Evolutionary conservation across 2,113 vertebrate genomes (phyloP), one percentile per base, ranked within the genome.

Genomic region (Clarias magur): DNA sequence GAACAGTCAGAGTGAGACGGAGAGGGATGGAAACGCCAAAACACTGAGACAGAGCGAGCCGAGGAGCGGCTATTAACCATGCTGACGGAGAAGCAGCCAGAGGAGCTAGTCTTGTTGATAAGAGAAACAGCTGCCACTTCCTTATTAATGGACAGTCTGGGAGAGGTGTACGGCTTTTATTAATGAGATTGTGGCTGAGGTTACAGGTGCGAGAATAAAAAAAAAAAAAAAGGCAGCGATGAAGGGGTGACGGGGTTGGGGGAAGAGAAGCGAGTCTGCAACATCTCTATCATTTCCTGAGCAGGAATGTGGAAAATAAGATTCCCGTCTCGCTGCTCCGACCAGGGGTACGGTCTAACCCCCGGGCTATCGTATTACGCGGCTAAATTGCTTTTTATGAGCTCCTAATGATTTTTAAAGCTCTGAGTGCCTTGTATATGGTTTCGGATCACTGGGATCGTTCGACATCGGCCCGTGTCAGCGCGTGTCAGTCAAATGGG

Each of bases 61-160:
- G 56, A 60, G 68, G 34, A 9, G 63, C 42, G 15, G 6, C 79
- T 92, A 90, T 91, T 88, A 90, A 87, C 67, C 56, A 30, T 60
- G 72, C 68, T 79, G 79, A 89, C 85, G 81, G 27, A 67, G 67
- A 78, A 60, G 38, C 68, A 16, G 59, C 72, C n/a, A 19, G 78
- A 42, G 85, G 85, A 85, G 82, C 57, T 82, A 81, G 87, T 21
- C 72, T 78, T 42, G 56, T 30, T 80, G 89, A 88, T 87, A 89
- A 90, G 75, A 88, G 34, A 76, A 72, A 90, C 60, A n/a, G 73
- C 80, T 76, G 75, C 42, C 56, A 60, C 80, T 34, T 75, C 30
- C 48, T 89, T 89, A 91, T 90, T 91, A 88, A 92, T 91, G 65
- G 30, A 88, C 38, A 68, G 38, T 89, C 87, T 85, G 88, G 83